These are phyloP conservation scores for Clostera curtula DNA, from an alignment of 2,888 invertebrate species.

Conservation along the genomic window DNA sequence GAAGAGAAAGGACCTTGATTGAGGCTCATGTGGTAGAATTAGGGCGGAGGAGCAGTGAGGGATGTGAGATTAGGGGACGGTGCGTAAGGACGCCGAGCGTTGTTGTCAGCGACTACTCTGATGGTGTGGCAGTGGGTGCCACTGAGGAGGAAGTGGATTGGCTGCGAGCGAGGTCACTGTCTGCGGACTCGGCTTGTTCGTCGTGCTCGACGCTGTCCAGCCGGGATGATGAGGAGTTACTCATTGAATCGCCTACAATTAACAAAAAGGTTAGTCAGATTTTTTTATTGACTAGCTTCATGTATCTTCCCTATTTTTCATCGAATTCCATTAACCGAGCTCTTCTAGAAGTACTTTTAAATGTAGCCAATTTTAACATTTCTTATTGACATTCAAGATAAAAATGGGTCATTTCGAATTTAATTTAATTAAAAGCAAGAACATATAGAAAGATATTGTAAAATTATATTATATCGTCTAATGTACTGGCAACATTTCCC, in stretches of 20 bases:
- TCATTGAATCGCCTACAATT: slow-evolving; percentile 56
- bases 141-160: slow-evolving; percentile 63
- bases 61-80: slow-evolving; percentile 60
- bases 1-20: slow-evolving; percentile 55
- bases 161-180: slow-evolving; percentile 65
- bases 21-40: slow-evolving; percentile 75
- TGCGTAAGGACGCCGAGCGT: slow-evolving; percentile 90
- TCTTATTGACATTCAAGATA: too few relatives aligned
- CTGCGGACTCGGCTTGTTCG: slow-evolving; percentile 83
- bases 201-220: slow-evolving; percentile 84
- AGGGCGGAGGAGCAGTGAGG: slow-evolving; percentile 68
- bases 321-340: too few relatives aligned
- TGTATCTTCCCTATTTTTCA: slow-evolving; percentile 2
- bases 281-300: slow-evolving; percentile 2
- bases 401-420: too few relatives aligned
- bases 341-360: too few relatives aligned
- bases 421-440: too few relatives aligned
- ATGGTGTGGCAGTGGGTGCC: slow-evolving; percentile 72
- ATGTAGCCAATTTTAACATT: too few relatives aligned
- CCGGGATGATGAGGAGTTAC: slow-evolving; percentile 80
- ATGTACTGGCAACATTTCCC: too few relatives aligned
- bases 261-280: slow-evolving; percentile 64
- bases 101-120: slow-evolving; percentile 91
- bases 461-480: too few relatives aligned
- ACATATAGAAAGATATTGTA: too few relatives aligned